Conservation (phyloP, 2,888 invertebrate genomes). For the Tipula unca region DNA sequence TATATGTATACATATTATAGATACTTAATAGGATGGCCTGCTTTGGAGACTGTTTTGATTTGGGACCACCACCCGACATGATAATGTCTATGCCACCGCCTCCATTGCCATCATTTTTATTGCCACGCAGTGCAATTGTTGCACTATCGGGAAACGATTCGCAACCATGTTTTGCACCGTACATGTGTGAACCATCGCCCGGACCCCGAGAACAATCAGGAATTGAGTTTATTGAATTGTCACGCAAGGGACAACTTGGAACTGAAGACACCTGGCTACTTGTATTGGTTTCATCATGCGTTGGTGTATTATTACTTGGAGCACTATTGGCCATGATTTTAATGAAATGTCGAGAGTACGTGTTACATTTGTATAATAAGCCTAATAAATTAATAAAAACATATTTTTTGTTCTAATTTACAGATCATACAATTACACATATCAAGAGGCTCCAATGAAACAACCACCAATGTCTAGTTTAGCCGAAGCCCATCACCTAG, state of each 20-base stretch:
- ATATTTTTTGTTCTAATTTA: constrained; percentile 31
- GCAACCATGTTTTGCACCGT: constrained; percentile 56
- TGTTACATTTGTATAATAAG: constrained; percentile 21
- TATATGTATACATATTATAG: not conserved
- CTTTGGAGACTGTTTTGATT: constrained; percentile 37
- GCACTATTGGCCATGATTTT: constrained; percentile 68
- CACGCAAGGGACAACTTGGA: constrained; percentile 49
- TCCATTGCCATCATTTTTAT: constrained; percentile 67
- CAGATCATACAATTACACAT: constrained; percentile 34
- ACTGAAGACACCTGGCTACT: constrained; percentile 75
- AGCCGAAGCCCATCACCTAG: constrained; percentile 44
- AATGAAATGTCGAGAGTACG: constrained; percentile 73
- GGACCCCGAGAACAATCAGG: constrained; percentile 51
- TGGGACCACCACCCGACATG: constrained; percentile 61
- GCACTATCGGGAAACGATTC: constrained; percentile 47
- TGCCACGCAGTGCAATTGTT: constrained; percentile 40
- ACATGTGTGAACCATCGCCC: constrained; percentile 52
- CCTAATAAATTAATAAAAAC: constrained; percentile 27
- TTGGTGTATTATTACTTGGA: constrained; percentile 70
- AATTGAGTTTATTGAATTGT: constrained; percentile 71
- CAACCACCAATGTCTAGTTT: constrained; percentile 49
- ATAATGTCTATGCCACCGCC: constrained; percentile 80
- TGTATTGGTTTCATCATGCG: constrained; percentile 68
- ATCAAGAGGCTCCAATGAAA: constrained; percentile 42
- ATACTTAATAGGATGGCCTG: constrained; percentile 31